Base-by-base conservation (phyloP, 2,113 vertebrate genomes). In the Atractosteus spatula region DNA sequence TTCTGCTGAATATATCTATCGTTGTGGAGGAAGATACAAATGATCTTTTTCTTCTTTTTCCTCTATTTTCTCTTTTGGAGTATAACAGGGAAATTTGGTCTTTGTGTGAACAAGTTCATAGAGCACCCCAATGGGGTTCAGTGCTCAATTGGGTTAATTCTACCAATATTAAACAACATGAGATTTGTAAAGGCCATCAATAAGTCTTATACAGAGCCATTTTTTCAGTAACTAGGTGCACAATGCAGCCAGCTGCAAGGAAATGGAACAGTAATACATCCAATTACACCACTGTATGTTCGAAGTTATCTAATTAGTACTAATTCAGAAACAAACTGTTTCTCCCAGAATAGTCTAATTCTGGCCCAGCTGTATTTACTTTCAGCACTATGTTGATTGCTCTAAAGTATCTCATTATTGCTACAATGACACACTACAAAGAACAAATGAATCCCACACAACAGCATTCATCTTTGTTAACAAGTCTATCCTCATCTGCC, bases 261-360 rank as follows among this genome's bases (percentile, higher is more conserved):
- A 87, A 87, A 84, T 82, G 85, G 86, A 80, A 89, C 11, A 67
- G 85, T 84, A 90, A 89, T 91, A 88, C 80, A 85, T 85, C 88
- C 89, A 91, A 92, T 91, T 92, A 91, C 83, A 84, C 86, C 85
- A 84, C 81, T 88, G 83, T 83, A 86, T 85, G 85, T 86, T 86
- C 74, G 88, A 91, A 89, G 87, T 90, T 89, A 84, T 88, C 85
- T 90, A 92, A 93, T 93, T 91, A 92, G 82, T 82, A 81, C 84
- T 90, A 91, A 93, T 92, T 91, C 82, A 88, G 87, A 89, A 90
- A 91, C 87, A 91, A 91, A 92, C 86, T 84, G 87, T 83, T 89
- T 92, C 85, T 84, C 84, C 78, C 80, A 81, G 83, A 89, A 87
- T 82, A 84, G 85, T 88, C 81, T 82, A 81, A 89, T 83, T 87